Evolutionary conservation across 2,113 vertebrate genomes (phyloP).

Genomic region (Grallaria varia): DNA sequence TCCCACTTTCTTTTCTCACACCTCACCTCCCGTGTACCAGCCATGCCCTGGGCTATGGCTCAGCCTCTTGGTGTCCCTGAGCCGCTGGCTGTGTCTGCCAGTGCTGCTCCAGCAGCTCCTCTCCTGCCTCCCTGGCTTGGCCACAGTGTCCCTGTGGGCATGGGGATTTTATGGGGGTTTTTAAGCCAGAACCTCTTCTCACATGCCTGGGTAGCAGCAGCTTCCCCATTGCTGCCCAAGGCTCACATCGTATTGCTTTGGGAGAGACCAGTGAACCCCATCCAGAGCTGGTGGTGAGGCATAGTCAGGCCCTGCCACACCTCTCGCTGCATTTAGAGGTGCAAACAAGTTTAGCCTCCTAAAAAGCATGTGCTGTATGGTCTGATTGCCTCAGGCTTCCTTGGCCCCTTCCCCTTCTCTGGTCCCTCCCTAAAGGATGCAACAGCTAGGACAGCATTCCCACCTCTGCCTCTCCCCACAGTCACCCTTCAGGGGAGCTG

Average conservation of each 20-base stretch:
- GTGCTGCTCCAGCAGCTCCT: neutral
- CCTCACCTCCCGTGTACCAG: accelerated
- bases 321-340: accelerated
- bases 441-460: neutral
- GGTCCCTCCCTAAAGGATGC: neutral
- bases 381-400: neutral
- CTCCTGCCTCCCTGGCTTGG: neutral
- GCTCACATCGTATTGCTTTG: neutral
- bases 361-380: accelerated
- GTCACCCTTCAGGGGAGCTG: neutral
- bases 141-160: neutral
- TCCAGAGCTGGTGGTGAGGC: neutral
- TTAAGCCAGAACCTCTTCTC: neutral
- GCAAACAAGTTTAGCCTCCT: neutral
- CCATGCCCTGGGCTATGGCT: neutral
- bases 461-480: neutral
- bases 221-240: neutral
- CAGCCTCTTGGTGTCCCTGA: neutral
- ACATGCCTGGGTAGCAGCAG: neutral
- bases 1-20: neutral
- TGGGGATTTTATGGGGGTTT: accelerated
- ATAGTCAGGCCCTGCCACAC: neutral
- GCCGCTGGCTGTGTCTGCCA: accelerated
- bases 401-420: neutral
- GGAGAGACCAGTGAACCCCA: accelerated